Percentiles rank a stretch among this genome's conserved stretches.
Evolutionary conservation across 2,797 vertebrate species (phyloP).

Genomic region (Protonibea diacanthus): DNA sequence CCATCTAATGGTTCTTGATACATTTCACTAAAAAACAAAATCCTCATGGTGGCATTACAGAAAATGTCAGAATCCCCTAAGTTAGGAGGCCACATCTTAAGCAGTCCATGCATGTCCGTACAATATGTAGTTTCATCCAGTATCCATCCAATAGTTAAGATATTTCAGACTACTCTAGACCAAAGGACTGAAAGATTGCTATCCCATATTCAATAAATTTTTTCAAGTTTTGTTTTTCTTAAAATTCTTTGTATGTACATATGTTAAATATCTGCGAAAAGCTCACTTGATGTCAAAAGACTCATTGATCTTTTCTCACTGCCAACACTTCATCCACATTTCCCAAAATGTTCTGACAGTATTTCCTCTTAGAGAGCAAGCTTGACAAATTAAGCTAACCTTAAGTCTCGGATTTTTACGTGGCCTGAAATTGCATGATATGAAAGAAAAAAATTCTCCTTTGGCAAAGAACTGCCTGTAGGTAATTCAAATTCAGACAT

Average conservation of each 20-base stretch:
- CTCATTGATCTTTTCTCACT: not conserved
- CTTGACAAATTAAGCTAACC: slow-evolving; percentile 13
- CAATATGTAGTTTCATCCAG: not conserved
- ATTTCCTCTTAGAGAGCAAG: not conserved
- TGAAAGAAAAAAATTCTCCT: not conserved
- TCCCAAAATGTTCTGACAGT: not conserved
- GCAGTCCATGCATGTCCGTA: not conserved
- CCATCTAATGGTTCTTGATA: not conserved
- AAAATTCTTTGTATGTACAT: not conserved
- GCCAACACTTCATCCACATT: not conserved
- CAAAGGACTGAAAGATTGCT: not conserved
- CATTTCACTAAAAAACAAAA: not conserved
- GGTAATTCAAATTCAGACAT: slow-evolving; percentile 18
- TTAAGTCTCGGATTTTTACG: slow-evolving; percentile 13
- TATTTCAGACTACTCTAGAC: no score
- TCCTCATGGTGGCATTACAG: not conserved
- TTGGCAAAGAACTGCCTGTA: slow-evolving; percentile 16
- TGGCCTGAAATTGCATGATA: not conserved
- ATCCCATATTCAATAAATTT: not conserved
- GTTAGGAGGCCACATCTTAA: not conserved
- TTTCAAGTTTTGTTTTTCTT: not conserved
- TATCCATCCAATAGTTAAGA: not conserved
- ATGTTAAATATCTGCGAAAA: not conserved
- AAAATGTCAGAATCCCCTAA: not conserved
- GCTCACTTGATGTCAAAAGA: not conserved